Conservation (phyloP, 2,888 invertebrate species). For the Ennomos fuscantarius region DNA sequence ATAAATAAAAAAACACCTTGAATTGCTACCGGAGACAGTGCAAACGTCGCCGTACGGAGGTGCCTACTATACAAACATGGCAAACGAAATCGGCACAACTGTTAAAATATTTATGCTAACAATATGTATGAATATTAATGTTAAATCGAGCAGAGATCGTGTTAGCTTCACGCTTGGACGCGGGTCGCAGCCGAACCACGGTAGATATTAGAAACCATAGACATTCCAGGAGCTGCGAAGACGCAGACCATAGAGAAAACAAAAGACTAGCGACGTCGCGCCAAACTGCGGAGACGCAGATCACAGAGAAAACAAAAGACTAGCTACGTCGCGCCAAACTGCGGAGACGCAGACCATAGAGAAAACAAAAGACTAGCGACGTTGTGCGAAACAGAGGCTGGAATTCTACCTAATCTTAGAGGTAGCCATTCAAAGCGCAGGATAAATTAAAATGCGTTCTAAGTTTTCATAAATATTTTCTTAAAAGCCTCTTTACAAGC, state of each 20-base stretch:
- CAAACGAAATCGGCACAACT: constrained; percentile 29
- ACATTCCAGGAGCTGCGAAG: constrained; percentile 52
- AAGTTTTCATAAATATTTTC: no score
- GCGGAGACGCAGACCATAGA: constrained; percentile 43
- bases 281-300: constrained; percentile 51
- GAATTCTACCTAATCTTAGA: no score
- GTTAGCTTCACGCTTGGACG: constrained; percentile 54
- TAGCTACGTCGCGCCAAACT: constrained; percentile 45
- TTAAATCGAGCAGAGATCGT: constrained; percentile 46
- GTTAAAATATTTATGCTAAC: constrained; percentile 45
- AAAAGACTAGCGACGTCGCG: neutral
- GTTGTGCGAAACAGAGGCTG: no score
- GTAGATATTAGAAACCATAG: constrained; percentile 48
- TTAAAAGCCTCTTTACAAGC: no score
- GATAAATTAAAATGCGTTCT: no score
- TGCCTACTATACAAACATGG: constrained; percentile 12
- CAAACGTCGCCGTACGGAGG: constrained; percentile 4
- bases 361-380: neutral
- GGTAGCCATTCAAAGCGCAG: no score
- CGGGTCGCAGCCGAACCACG: constrained; percentile 45
- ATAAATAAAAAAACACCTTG: no score
- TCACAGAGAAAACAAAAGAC: constrained; percentile 32
- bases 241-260: constrained; percentile 31
- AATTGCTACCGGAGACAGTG: neutral
- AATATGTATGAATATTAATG: constrained; percentile 45